Evolutionary conservation across 2,797 vertebrate species (phyloP), one percentile per base, ranked within the genome.

Genomic region (Sebastes vulpes): DNA sequence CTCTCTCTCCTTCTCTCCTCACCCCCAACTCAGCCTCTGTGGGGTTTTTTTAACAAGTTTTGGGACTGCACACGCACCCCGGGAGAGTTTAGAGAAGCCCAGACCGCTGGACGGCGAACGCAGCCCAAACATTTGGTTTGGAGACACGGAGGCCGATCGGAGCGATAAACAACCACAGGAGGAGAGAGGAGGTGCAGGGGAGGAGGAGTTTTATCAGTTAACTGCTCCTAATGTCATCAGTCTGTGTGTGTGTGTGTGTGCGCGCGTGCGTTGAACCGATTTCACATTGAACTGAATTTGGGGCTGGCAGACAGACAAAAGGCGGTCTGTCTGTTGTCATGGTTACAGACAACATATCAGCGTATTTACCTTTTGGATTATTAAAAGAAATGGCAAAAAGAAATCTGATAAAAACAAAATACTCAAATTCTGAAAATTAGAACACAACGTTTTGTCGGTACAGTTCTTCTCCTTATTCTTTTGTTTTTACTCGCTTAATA

Each of bases 81-180:
- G 4, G 14, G 57, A 52, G 66, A 54, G 52, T 61, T 72, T 28
- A 25, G 59, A 67, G 69, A 84, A 74, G 32, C 23, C 59, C 32
- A 4, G 53, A 67, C 61, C 2, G 12, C 16, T 8, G 46, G 18
- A 26, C 35, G 35, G 82, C 18, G 14, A 83, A 57, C 4, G 3
- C 46, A 77, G 75, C 23, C 57, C 72, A 86, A 91, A 85, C 85
- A 77, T 85, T 85, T 84, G 65, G 69, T 72, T 82, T 82, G 72
- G 48, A 79, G 63, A 63, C 25, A 23, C n/a, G 29, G 74, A 79
- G 70, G 68, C 50, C 12, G 29, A 83, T 82, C 42, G n/a, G 18
- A 78, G 66, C 14, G 74, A 73, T 72, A 88, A 86, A 91, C 80
- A 86, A 73, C 60, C 29, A 23, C 48, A 70, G 50, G 67, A 64